Evolutionary conservation across 2,888 invertebrate species (phyloP), one percentile per base, ranked within the genome.

Genomic region (Ormyrus labotus): DNA sequence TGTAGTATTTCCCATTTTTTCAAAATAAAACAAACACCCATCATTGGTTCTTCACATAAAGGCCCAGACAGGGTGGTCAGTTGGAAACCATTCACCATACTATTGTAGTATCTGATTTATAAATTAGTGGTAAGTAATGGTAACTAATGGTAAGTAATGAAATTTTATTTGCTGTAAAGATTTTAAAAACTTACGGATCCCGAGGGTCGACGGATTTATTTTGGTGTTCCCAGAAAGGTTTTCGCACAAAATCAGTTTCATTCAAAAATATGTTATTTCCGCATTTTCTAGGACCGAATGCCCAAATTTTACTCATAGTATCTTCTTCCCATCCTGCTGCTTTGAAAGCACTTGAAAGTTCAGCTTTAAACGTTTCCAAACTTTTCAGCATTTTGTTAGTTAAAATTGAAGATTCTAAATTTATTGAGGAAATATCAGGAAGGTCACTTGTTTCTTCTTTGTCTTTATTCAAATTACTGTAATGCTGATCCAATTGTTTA

Each of bases 11-110:
- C 92, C 96, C 98, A 99, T 84, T 96, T 95, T 86, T 97, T 96
- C 1, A 99, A 93, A 74, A 96, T 92, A 91, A 99, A 98, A 19
- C 96, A 96, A 0, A 99, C 97, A 1, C 99, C 99, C 92, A 96
- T 96, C 95, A 99, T 95, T 2, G 98, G 98, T 89, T 99, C 99
- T 87, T 98, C 98, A 91, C 99, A 99, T 64, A 99, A 90, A 0
- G 99, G 99, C 0, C 99, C 99, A 61, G 97, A 94, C 74, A 96
- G 91, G 48, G 97, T 94, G 6, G 96, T 96, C 90, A 97, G 91
- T 92, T 97, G 96, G 91, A 98, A 95, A 8, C 97, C 97, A 91
- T 96, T 96, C 5, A 97, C 92, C 88, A 98, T 95, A 89, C 95
- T 95, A 88, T 95, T 95, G 87, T 96, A 96, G 89, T 89, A 90